Percentiles rank a stretch among this genome's conserved stretches.
Evolutionary conservation across 1,140 invertebrate species (phyloP).

Genomic region (Drosophila virilis): DNA sequence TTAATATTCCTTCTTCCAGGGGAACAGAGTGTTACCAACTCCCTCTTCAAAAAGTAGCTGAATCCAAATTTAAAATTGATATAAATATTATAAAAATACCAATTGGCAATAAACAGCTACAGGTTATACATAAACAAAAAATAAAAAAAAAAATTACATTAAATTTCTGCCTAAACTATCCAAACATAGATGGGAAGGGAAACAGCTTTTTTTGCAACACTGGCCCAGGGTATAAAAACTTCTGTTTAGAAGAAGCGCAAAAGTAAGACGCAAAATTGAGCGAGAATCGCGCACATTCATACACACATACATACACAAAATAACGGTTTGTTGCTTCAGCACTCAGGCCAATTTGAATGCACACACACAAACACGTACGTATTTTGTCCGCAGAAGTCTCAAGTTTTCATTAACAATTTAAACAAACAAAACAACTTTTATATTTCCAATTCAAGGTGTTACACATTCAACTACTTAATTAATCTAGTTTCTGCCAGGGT

Average conservation of each 20-base stretch:
- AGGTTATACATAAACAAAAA: too few species aligned
- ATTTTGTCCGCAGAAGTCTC: background rate
- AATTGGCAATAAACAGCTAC: too few species aligned
- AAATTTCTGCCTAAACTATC: too few species aligned
- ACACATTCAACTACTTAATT: too few species aligned
- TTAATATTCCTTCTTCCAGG: background rate
- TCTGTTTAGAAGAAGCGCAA: constrained; percentile 16
- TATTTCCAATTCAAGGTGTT: background rate
- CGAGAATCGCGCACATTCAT: background rate
- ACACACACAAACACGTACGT: background rate
- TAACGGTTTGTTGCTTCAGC: constrained; percentile 14
- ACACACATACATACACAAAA: background rate
- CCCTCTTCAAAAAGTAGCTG: too few species aligned
- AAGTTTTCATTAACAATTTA: background rate
- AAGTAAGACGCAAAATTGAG: background rate
- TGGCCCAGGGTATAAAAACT: background rate
- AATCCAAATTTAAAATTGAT: too few species aligned
- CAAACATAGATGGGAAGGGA: too few species aligned
- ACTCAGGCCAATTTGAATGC: background rate
- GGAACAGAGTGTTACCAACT: too few species aligned
- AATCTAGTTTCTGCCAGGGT: background rate
- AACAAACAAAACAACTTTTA: too few species aligned
- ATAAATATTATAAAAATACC: too few species aligned
- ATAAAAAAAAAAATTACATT: too few species aligned
- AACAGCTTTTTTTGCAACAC: too few species aligned